phyloP scores from a whole-genome alignment of 1,140 invertebrate species.

The Trachelipus rathkii region DNA sequence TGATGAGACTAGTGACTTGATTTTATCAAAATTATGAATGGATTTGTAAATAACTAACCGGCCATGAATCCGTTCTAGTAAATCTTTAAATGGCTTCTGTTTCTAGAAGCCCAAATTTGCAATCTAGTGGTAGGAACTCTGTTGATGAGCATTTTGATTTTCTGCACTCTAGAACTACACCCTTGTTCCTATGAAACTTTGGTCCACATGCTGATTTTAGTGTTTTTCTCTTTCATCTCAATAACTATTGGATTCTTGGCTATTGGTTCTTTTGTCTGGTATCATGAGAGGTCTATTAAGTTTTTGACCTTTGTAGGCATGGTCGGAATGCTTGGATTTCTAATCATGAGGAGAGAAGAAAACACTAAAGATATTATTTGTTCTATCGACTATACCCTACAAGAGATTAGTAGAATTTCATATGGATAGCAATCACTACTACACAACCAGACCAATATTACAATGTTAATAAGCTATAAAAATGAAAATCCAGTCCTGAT shows the following conservation, averaged over 20 bases:
- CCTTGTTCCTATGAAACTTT: not conserved
- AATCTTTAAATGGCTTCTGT: not conserved
- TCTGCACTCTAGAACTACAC: not conserved
- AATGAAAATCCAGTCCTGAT: too few relatives aligned
- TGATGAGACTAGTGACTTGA: too few relatives aligned
- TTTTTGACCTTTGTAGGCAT: not conserved
- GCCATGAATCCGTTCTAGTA: not conserved
- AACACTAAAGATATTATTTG: not conserved
- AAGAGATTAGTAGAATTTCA: too few relatives aligned
- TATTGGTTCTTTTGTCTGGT: conserved; percentile 1
- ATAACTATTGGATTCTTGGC: not conserved
- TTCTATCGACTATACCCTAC: not conserved
- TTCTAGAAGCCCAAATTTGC: not conserved
- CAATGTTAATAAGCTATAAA: too few relatives aligned
- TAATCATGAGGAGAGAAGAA: not conserved
- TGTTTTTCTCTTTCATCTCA: not conserved
- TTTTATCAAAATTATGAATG: too few relatives aligned
- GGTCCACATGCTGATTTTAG: not conserved
- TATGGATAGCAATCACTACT: too few relatives aligned
- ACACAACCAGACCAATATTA: too few relatives aligned
- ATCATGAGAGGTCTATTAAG: not conserved
- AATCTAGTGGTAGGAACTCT: not conserved
- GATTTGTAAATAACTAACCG: too few relatives aligned
- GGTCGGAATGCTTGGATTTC: not conserved
- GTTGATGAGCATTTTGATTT: not conserved